These are phyloP conservation scores for Furcula furcula DNA, from an alignment of 2,888 invertebrate genomes.

Conservation along the genomic window DNA sequence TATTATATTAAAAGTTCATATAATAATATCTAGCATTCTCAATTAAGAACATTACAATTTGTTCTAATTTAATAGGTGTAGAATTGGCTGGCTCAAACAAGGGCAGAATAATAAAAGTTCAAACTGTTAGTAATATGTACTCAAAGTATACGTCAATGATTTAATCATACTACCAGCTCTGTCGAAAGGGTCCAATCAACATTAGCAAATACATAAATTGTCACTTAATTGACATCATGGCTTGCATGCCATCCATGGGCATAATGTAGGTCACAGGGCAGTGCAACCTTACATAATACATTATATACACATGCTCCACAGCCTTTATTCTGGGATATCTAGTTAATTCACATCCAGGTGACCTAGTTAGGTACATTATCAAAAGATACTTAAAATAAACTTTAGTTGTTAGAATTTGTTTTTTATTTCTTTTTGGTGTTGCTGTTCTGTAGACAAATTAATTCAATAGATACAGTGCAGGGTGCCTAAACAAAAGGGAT, in stretches of 20 bases:
- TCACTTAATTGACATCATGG: slow-evolving; percentile 25
- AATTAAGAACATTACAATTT: no score
- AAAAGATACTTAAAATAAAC: no score
- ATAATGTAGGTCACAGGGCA: slow-evolving; percentile 25
- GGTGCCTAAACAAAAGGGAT: no score
- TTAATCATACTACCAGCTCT: slow-evolving; percentile 14
- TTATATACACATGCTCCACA: slow-evolving; percentile 5
- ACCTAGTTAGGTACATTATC: slow-evolving; percentile 2
- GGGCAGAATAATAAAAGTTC: background rate
- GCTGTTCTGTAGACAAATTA: no score
- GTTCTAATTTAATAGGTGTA: no score
- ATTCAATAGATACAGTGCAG: no score
- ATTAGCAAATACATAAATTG: slow-evolving; percentile 15
- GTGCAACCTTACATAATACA: slow-evolving; percentile 11
- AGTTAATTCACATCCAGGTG: slow-evolving; percentile 1
- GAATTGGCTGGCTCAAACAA: background rate
- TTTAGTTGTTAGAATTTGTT: no score
- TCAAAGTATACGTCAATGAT: no score
- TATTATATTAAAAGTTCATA: no score
- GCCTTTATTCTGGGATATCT: slow-evolving; percentile 7
- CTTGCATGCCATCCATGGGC: slow-evolving; percentile 5
- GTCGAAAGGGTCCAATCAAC: slow-evolving; percentile 25
- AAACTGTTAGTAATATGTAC: no score
- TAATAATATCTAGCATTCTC: no score
- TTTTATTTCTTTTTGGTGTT: no score